These are phyloP conservation scores for Hydrozoanthus gracilis DNA, from an alignment of 92 coral and sea anemone species.

Conservation along the genomic window DNA sequence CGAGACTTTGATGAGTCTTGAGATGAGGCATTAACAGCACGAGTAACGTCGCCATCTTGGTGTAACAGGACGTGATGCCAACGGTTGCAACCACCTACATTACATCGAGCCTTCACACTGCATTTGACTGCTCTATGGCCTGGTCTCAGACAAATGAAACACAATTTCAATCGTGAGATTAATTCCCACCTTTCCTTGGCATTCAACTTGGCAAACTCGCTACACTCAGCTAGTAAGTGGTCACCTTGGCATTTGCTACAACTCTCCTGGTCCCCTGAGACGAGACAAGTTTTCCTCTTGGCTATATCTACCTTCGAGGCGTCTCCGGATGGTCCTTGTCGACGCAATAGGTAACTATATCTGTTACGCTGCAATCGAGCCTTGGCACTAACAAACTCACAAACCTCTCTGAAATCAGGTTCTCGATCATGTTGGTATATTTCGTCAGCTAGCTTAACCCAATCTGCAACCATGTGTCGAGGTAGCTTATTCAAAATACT, in stretches of 20 bases:
- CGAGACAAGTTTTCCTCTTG: not conserved
- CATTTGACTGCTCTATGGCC: not conserved
- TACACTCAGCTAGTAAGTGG: not conserved
- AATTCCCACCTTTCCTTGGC: not conserved
- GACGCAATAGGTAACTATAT: not conserved
- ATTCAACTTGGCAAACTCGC: not conserved
- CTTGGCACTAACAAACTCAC: not conserved
- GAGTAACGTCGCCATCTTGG: too few relatives aligned
- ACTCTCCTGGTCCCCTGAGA: not conserved
- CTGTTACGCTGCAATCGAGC: not conserved
- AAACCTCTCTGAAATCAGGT: not conserved
- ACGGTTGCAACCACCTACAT: not conserved
- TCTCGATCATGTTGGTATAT: not conserved
- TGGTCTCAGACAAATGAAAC: not conserved
- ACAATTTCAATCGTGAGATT: not conserved
- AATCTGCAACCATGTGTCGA: rapidly evolving
- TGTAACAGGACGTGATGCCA: not conserved
- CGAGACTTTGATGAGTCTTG: too few relatives aligned
- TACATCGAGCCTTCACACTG: not conserved
- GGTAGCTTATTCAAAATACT: not conserved
- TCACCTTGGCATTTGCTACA: not conserved
- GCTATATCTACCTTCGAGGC: not conserved
- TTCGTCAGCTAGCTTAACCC: not conserved
- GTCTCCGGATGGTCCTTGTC: not conserved
- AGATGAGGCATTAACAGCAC: too few relatives aligned